phyloP scores from a whole-genome alignment of 2,888 invertebrate genomes.

The Leptinotarsa rubiginosa region DNA sequence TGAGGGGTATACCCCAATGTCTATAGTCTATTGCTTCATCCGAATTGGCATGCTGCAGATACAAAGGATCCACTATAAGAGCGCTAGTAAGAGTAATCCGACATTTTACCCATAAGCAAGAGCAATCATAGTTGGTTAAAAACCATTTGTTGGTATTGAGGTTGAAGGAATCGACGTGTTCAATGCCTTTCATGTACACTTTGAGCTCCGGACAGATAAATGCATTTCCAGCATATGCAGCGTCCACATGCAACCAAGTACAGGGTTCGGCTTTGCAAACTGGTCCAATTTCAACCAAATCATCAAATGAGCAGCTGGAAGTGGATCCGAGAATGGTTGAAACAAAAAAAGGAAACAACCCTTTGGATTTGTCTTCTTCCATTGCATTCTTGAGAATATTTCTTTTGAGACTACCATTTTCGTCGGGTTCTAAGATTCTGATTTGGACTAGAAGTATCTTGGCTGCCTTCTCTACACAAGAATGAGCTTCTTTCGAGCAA shows the following conservation, averaged over 20 bases:
- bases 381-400: slow-evolving; percentile 73
- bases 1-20: slow-evolving; percentile 90
- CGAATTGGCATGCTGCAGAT: slow-evolving; percentile 84
- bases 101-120: slow-evolving; percentile 85
- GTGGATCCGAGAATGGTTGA: slow-evolving; percentile 87
- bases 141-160: slow-evolving; percentile 92
- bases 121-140: slow-evolving; percentile 87
- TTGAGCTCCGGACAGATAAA: slow-evolving; percentile 89
- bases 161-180: slow-evolving; percentile 87
- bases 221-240: slow-evolving; percentile 87
- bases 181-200: slow-evolving; percentile 73
- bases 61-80: slow-evolving; percentile 87
- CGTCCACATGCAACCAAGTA: slow-evolving; percentile 91
- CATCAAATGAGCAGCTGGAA: slow-evolving; percentile 86
- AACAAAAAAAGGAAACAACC: slow-evolving; percentile 86
- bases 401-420: slow-evolving; percentile 75
- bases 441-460: slow-evolving; percentile 82
- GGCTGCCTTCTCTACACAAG: slow-evolving; percentile 83
- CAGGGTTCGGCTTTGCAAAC: slow-evolving; percentile 72
- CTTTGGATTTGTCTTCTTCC: slow-evolving; percentile 78
- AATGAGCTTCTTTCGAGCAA: slow-evolving; percentile 80
- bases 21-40: slow-evolving; percentile 78
- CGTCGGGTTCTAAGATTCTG: slow-evolving; percentile 78
- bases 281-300: slow-evolving; percentile 81
- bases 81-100: slow-evolving; percentile 83